Conservation (phyloP, 2,888 invertebrate species). For the Himalopsyche kuldschensis region DNA sequence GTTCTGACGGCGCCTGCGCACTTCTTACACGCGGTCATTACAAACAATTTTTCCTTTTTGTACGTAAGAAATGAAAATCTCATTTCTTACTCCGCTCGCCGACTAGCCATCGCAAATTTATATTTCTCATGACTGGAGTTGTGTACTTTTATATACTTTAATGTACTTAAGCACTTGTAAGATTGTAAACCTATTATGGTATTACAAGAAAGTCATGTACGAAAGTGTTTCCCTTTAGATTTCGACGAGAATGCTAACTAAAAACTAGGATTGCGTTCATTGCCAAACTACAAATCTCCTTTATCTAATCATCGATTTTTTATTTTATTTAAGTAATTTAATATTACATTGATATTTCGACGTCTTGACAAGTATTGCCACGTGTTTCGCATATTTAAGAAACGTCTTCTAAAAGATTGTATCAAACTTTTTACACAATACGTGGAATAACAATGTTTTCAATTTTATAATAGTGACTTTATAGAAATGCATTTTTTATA, state of each 20-base stretch:
- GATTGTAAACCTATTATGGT: not conserved
- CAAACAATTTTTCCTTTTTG: conserved; percentile 21
- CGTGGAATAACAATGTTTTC: too few species aligned
- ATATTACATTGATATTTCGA: too few species aligned
- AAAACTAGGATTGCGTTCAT: not conserved
- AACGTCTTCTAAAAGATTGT: too few species aligned
- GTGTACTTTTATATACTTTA: not conserved
- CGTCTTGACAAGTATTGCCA: too few species aligned
- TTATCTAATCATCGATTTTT: too few species aligned
- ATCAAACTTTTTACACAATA: too few species aligned
- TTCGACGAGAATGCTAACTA: not conserved
- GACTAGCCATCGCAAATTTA: not conserved
- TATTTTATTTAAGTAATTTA: too few species aligned
- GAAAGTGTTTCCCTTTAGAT: not conserved
- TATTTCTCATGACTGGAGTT: not conserved
- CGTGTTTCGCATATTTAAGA: too few species aligned
- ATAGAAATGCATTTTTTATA: too few species aligned
- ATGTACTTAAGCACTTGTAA: not conserved
- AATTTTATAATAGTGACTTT: too few species aligned
- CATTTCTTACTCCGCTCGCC: not conserved
- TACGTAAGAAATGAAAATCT: conserved; percentile 20
- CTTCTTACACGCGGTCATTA: conserved; percentile 9
- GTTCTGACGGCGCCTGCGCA: conserved; percentile 1
- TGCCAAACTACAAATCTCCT: too few species aligned
- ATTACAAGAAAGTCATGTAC: not conserved